Percentiles rank a stretch among this genome's conserved stretches.
Evolutionary conservation across 2,113 vertebrate species (phyloP).

Genomic region (Salvelinus fontinalis): DNA sequence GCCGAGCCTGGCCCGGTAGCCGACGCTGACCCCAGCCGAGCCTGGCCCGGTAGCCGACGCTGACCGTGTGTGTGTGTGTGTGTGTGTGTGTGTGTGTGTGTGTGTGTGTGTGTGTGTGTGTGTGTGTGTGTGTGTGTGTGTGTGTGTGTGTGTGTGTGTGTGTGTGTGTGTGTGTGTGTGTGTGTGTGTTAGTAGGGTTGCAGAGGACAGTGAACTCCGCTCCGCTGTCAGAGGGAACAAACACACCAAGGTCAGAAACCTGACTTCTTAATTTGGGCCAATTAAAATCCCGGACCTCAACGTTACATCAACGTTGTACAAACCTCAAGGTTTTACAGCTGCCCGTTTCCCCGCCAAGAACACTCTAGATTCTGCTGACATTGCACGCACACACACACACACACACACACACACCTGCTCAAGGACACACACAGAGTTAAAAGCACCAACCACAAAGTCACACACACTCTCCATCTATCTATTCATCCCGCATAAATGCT

Average conservation of each 20-base stretch:
- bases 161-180: not conserved
- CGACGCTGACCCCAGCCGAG: no score
- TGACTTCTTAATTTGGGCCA: not conserved
- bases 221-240: not conserved
- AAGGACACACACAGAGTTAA: no score
- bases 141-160: no score
- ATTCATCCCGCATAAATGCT: constrained; percentile 12
- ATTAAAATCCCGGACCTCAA: not conserved
- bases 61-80: not conserved
- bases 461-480: not conserved
- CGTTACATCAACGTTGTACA: not conserved
- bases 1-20: no score
- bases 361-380: not conserved
- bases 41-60: no score
- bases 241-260: not conserved
- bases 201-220: not conserved
- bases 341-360: not conserved
- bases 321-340: not conserved
- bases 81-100: not conserved
- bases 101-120: not conserved
- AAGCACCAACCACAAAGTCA: constrained; percentile 3
- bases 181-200: not conserved
- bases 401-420: not conserved
- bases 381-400: not conserved
- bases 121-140: no score